Base-by-base conservation (phyloP, 2,797 vertebrate species). In the Phoeniculus purpureus region DNA sequence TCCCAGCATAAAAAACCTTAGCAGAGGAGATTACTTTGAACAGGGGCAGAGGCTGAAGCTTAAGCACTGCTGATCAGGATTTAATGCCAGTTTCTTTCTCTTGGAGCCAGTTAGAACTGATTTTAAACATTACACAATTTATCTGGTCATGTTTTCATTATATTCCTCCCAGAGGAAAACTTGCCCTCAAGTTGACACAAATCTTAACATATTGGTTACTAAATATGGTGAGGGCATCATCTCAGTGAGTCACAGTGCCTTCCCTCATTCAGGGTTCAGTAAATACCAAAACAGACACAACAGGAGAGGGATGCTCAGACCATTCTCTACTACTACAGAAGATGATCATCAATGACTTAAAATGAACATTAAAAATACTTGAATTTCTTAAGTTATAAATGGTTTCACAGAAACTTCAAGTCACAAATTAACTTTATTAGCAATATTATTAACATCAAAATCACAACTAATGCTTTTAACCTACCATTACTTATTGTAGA, bases 101-200 rank as follows among this genome's bases (percentile, higher is more conserved):
- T 58, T 52, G 40, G 8, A 88, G 74, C 54, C 65, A 82, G 89
- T 85, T 91, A 84, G 90, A 96, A 96, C 83, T 65, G 78, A 93
- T 95, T 95, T 96, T 90, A 87, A 96, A 89, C 84, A 93, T 73
- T 65, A 88, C 47, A 70, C 52, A 84, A 82, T 87, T 67, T 68
- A 80, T 73, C 78, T 96, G 51, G 2, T 94, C 93, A 89, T 84
- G 89, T 94, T 96, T 96, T 96, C 94, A 84, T 93, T 92, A 93
- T 55, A 87, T 84, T 93, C 73, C 51, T 78, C 90, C 91, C 27
- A 66, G 81, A 87, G 73, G 76, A 67, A 91, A 92, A 60, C 88
- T 87, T 50, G 47, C 72, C 94, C 94, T 87, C 72, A 43, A 37
- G 75, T 43, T 94, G 89, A 96, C 81, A 72, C 73, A 88, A 93